Percentiles rank a stretch among this genome's conserved stretches.
Conservation (phyloP, 2,888 invertebrate species). For the Noctua comes region DNA sequence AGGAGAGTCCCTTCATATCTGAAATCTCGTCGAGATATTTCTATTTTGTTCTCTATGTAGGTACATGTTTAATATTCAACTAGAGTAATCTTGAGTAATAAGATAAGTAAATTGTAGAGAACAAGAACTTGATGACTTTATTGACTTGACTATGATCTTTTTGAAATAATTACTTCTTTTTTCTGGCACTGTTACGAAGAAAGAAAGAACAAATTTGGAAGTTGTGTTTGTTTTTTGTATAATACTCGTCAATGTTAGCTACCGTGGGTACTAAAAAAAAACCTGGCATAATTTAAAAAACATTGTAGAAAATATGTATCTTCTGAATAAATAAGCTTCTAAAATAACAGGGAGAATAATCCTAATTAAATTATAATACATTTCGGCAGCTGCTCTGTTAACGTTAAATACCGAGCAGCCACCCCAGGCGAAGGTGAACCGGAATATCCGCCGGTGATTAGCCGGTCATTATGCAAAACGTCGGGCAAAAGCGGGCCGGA, state of each 20-base stretch:
- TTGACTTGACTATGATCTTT: too few relatives aligned
- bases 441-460: constrained; percentile 68
- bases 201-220: background rate
- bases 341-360: background rate
- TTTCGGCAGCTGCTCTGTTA: background rate
- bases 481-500: constrained; percentile 3
- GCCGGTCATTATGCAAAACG: constrained; percentile 70
- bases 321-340: background rate
- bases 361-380: background rate
- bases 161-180: background rate
- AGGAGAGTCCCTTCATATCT: too few relatives aligned
- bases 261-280: background rate
- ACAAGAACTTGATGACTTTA: background rate
- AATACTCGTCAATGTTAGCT: background rate
- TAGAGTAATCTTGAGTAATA: background rate
- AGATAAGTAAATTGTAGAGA: background rate
- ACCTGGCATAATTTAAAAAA: background rate
- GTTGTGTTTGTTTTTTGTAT: background rate
- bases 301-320: background rate
- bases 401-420: background rate
- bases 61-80: too few relatives aligned
- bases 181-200: background rate
- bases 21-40: too few relatives aligned
- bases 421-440: constrained; percentile 32
- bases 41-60: background rate